Base-by-base conservation (phyloP, 2,113 vertebrate species). In the Brienomyrus longianalis region DNA sequence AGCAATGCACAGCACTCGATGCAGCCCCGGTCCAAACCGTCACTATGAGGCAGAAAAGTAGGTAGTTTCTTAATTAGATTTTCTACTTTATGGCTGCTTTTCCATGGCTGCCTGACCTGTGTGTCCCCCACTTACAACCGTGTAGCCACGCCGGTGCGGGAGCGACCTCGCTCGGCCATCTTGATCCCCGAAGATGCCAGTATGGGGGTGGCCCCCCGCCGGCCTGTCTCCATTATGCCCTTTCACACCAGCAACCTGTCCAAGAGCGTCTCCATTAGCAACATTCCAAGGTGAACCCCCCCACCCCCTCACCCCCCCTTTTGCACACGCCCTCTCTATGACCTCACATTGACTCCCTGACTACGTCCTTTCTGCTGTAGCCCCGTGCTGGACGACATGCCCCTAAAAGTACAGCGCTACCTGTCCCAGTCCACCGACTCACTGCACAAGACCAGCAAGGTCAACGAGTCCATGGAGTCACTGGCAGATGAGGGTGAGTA, bases 191-290 rank as follows among this genome's bases (percentile, higher is more conserved):
- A 15, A 85, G 39, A 91, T 90, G 17, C 93, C 92, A 2, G 89
- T 92, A 48, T 92, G 94, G 0, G 92, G 94, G 91, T 93, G 94
- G 1, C 2, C 95, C 17, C 95, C 95, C 90, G 96, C 88, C 95
- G 96, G 39, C 94, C 39, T 94, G 96, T 88, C 95, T 95, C 90
- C 7, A 91, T 96, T 47, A 92, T 93, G 80, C 92, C 95, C 0
- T 95, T 95, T 91, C 93, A 80, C 90, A 84, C 92, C 91, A 93
- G 89, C 90, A 94, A 94, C 87, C 96, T 98, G 91, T 96, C 98
- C 2, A 98, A 99, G 92, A 99, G 98, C 89, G 95, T 98, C 93
- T 99, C 98, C 13, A 98, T 97, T 91, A 97, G 97, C 95, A 99
- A 99, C 95, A 98, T 39, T 1, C 96, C 98, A 91, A 97, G 97